These are phyloP conservation scores for Parotia lawesii DNA, from an alignment of 2,113 vertebrate genomes.

Conservation along the genomic window DNA sequence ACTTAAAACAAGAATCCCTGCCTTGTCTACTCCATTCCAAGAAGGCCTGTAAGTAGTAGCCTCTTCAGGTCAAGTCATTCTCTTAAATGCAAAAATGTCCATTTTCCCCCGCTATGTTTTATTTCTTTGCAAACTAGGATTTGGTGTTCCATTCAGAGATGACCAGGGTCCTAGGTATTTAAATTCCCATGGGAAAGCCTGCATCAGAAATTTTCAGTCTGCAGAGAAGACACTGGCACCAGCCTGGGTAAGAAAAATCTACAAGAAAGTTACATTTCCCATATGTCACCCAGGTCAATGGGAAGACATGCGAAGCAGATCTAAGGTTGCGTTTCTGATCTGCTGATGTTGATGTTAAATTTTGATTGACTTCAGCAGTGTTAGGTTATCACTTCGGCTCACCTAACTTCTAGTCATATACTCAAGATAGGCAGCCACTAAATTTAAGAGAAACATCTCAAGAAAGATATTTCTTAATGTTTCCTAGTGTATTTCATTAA, in stretches of 20 bases:
- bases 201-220: neutral
- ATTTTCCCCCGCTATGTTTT: rapidly evolving
- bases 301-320: neutral
- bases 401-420: neutral
- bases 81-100: neutral
- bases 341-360: neutral
- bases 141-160: neutral
- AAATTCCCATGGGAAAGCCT: neutral
- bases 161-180: neutral
- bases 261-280: neutral
- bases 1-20: rapidly evolving
- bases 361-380: neutral
- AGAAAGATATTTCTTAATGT: neutral
- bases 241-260: neutral
- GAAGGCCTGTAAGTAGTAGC: neutral
- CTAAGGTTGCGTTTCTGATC: neutral
- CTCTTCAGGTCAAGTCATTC: neutral
- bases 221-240: neutral
- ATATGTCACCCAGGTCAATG: neutral
- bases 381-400: neutral
- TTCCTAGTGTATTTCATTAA: neutral
- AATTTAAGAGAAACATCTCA: neutral
- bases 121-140: neutral
- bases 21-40: neutral
- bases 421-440: neutral